Base-by-base conservation (phyloP, 2,797 vertebrate species). In the Naso thynnoides region DNA sequence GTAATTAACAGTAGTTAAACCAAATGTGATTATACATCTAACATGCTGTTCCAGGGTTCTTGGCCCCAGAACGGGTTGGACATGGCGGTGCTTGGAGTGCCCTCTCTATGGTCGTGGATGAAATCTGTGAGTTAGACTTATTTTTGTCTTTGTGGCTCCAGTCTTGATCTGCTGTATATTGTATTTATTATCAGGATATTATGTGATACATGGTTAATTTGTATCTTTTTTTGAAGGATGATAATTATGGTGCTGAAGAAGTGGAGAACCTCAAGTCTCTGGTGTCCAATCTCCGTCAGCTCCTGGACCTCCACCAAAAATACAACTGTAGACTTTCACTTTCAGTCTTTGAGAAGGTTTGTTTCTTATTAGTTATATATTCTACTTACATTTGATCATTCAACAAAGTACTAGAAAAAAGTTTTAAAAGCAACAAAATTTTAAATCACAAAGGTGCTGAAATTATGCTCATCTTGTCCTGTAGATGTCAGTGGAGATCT, bases 1-100 rank as follows among this genome's bases (percentile, higher is more conserved):
- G n/a, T n/a, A n/a, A n/a, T n/a, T n/a, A 1, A 21, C 16, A 56
- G 13, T 29, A n/a, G 16, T 60, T 39, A 5, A 44, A 45, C 15
- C 16, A 68, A 1, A 8, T 7, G 3, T 42, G 14, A 61, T 57
- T 6, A 10, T 49, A 13, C 58, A 8, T 53, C 18, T 44, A 48
- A 27, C 27, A 0, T 78, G 3, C 77, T 79, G 39, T 59, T 45
- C 5, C 82, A 99, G 98, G 89, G 86, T 79, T 92, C 94, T 67
- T 99, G 98, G 98, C 98, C 98, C 57, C 96, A 97, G 81, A 99
- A 99, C 36, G 98, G 97, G 57, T 94, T 98, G 80, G 91, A 96
- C 44, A 79, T 99, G 88, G 96, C 97, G 50, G 93, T 97, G 70
- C 81, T 98, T 50, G 95, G 94, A 63, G 72, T 97, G 63, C 91